Evolutionary conservation across 2,113 vertebrate species (phyloP), one percentile per base, ranked within the genome.

Genomic region (Argyrosomus japonicus): DNA sequence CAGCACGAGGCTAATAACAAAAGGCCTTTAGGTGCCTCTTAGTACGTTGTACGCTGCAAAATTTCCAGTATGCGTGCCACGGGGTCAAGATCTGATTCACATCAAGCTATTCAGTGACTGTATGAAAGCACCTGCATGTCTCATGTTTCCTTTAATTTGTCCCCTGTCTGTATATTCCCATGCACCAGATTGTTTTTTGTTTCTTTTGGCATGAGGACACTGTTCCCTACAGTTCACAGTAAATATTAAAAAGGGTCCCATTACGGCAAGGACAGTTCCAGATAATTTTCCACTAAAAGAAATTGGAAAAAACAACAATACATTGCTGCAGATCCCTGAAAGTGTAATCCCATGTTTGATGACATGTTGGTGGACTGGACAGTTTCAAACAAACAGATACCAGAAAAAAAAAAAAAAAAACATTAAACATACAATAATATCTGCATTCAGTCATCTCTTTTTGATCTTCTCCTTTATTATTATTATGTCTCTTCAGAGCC

Each of bases 401-500:
- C 58, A 61, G 17, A 19, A 36, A 11, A 32, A 18, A n/a, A 32
- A 61, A 61, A 61, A 61, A 6, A 29, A 40, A 32, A 6, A 6
- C 36, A 40, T 40, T 60, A 3, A 15, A 32, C 17, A 32, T 1
- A 61, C 18, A 40, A 3, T 6, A 21, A 62, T 43, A 43, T 23
- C 13, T 45, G 61, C 19, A 63, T 63, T 8, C 1, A 36, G 1
- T 36, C 7, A 36, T 17, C 27, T 53, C 21, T 53, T 27, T 6
- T 1, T 45, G 18, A 13, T n/a, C 18, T 21, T 54, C 5, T 60
- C 47, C 12, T 5, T 63, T 43, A 10, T 76, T 36, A 36, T 36
- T 40, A 40, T 40, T 40, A 29, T 29, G 29, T 57, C 32, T 47
- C 47, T 45, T 17, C 79, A 94, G 93, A 89, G 18, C 68, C 63